Evolutionary conservation across 1,140 invertebrate genomes (phyloP).

Genomic region (Anoplophora glabripennis): DNA sequence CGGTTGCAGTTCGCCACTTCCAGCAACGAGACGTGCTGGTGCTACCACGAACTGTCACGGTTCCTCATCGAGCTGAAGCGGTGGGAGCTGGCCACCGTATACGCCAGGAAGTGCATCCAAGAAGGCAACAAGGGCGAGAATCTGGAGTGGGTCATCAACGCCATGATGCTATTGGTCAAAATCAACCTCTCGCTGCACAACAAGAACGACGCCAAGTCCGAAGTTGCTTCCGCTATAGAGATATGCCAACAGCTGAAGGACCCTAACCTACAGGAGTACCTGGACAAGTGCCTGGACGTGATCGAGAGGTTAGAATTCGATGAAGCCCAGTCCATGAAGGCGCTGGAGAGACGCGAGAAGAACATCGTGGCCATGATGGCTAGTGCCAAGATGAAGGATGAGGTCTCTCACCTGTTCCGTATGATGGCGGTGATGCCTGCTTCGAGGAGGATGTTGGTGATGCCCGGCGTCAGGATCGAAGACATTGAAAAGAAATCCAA

Average conservation of each 20-base stretch:
- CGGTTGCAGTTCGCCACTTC: constrained; percentile 34
- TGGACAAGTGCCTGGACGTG: constrained; percentile 30
- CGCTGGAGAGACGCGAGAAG: constrained; percentile 42
- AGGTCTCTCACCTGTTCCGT: constrained; percentile 41
- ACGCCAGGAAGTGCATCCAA: constrained; percentile 53
- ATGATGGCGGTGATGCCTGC: constrained; percentile 42
- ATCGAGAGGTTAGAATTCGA: constrained; percentile 39
- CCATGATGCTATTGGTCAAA: constrained; percentile 51
- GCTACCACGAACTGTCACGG: constrained; percentile 54
- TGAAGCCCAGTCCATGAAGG: constrained; percentile 33
- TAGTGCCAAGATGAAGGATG: constrained; percentile 37
- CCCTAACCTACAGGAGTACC: constrained; percentile 16
- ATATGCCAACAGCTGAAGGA: constrained; percentile 22
- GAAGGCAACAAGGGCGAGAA: constrained; percentile 50
- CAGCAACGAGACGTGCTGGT: constrained; percentile 47
- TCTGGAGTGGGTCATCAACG: constrained; percentile 52
- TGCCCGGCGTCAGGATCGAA: constrained; percentile 36
- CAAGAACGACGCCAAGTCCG: constrained; percentile 44
- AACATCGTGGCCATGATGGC: constrained; percentile 41
- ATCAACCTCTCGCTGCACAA: constrained; percentile 54
- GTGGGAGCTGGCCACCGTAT: constrained; percentile 53
- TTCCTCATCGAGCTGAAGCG: constrained; percentile 52
- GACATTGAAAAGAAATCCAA: background rate
- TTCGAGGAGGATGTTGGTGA: constrained; percentile 41
- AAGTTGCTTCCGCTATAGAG: constrained; percentile 12